Conservation (phyloP, 2,797 vertebrate species). For the Tadarida brasiliensis region DNA sequence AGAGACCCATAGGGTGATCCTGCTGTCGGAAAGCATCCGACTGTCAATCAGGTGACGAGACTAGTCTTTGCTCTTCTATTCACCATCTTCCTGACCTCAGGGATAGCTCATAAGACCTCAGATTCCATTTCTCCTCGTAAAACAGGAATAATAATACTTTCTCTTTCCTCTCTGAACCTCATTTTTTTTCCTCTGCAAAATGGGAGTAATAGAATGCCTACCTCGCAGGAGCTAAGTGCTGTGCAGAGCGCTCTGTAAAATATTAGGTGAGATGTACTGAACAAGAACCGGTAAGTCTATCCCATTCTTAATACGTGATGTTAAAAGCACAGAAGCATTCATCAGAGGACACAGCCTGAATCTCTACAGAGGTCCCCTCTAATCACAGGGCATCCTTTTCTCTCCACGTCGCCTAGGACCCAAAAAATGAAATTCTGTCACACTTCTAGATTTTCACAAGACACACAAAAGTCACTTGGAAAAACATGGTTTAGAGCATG, state of each 20-base stretch:
- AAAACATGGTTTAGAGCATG: not conserved
- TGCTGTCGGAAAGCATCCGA: not conserved
- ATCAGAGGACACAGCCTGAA: not conserved
- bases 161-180: not conserved
- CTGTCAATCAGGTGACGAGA: not conserved
- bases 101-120: not conserved
- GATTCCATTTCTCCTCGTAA: not conserved
- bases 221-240: not conserved
- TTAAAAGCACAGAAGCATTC: not conserved
- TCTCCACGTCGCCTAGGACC: not conserved
- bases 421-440: not conserved
- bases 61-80: not conserved
- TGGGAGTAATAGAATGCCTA: not conserved
- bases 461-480: not conserved
- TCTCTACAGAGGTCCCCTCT: not conserved
- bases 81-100: not conserved
- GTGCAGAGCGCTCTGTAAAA: not conserved
- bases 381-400: not conserved
- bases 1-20: too few species aligned
- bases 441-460: not conserved
- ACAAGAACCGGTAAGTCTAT: not conserved
- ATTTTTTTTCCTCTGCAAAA: constrained; percentile 19
- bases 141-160: not conserved
- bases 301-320: not conserved
- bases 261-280: not conserved